Base-by-base conservation (phyloP, 2,113 vertebrate species). In the Trichomycterus rosablanca region DNA sequence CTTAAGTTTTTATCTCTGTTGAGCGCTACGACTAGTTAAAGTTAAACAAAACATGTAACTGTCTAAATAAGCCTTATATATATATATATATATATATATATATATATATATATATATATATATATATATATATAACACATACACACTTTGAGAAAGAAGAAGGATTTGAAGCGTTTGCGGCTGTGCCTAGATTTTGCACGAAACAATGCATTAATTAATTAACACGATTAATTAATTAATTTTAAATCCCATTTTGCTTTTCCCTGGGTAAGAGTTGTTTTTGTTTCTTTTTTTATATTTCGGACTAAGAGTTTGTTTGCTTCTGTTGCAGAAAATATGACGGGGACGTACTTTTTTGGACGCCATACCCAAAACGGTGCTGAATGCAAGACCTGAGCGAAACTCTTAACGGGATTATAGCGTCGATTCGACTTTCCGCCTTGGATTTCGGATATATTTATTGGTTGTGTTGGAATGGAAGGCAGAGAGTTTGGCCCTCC, bases 401-500 rank as follows among this genome's bases (percentile, higher is more conserved):
- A 85, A 81, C 82, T 84, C 82, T 78, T 84, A 82, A 82, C 76
- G 79, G 87, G 83, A 87, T 88, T 88, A 87, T 87, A 82, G 74
- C 77, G 78, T 85, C 81, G 69, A 73, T 81, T 66, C 16, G 63
- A 79, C 74, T 74, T 79, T 80, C 78, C 76, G 80, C 78, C 74
- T 74, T 80, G 78, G 82, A 85, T 81, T 86, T 84, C 66, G 87
- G 83, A 86, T n/a, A n/a, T n/a, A n/a, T 86, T 89, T 86, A 87
- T 80, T 79, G 71, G 77, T 78, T 64, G 74, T 78, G 68, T 43
- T 74, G 74, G 72, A 76, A 96, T 97, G 94, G 94, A 97, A 85
- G 93, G 92, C 85, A 90, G 93, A 77, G 94, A 96, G 74, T 97
- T 94, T 75, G 92, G 91, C 50, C 88, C 92, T 73, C 92, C 92